Evolutionary conservation across 1,140 invertebrate genomes (phyloP).

Genomic region (Drosophila melanogaster): Release_6_plus_ISO1_MT NT_037436.4:20897501-20898000

Average conservation of each 20-base stretch:
- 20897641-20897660: conserved; percentile 64
- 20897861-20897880: conserved; percentile 54
- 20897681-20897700: neutral
- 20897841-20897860: conserved; percentile 79
- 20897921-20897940: conserved; percentile 30
- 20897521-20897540: conserved; percentile 3
- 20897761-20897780: conserved; percentile 20
- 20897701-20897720: conserved; percentile 51
- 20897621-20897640: conserved; percentile 56
- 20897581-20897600: conserved; percentile 41
- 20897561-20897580: conserved; percentile 52
- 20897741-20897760: conserved; percentile 30
- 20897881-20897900: conserved; percentile 53
- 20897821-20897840: conserved; percentile 49
- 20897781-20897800: conserved; percentile 26
- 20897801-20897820: conserved; percentile 14
- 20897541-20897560: conserved; percentile 42
- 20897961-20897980: neutral
- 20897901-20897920: conserved; percentile 51
- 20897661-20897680: conserved; percentile 37
- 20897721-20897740: conserved; percentile 58
- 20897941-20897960: conserved; percentile 45
- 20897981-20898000: conserved; percentile 27
- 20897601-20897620: conserved; percentile 48
- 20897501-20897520: neutral